Base-by-base conservation (phyloP, 2,888 invertebrate genomes). In the Corbicula japonica region DNA sequence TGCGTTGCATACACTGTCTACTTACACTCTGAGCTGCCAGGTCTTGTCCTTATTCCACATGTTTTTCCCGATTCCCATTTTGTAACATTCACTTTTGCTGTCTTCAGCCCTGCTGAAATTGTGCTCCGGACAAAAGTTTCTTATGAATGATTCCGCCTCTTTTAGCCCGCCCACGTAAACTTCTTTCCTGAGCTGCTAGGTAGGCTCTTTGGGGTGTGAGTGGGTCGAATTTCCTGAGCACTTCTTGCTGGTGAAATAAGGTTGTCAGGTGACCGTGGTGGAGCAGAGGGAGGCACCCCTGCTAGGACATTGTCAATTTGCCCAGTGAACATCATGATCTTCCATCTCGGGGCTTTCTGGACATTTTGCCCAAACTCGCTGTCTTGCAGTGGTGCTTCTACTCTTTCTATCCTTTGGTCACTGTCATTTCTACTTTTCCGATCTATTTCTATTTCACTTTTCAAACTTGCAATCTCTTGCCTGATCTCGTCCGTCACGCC, bases 291-390 rank as follows among this genome's bases (percentile, higher is more conserved):
- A 41, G 41, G 41, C 41, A 41, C 41, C 41, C 41, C 15, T 41
- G 41, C 41, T 41, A 41, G 41, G 41, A 41, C 41, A 41, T 41
- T 41, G 41, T 41, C 41, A 41, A 41, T 41, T 41, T 41, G 41
- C 41, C 41, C 41, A 41, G 41, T 41, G 41, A 41, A 41, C 41
- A 41, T 41, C 41, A 41, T 41, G 41, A 41, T 41, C 41, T 41
- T 41, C 41, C 41, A 10, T 10, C 41, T 41, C 41, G 15, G 41
- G 41, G 41, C 41, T 41, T 41, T 41, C 41, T 41, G 41, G 41
- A 41, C 41, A 10, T 41, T 41, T 41, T 41, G 10, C 41, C 41
- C 41, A 41, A 41, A 41, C 41, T 41, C 10, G 41, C 41, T 41
- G 41, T 41, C 41, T 41, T 41, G 41, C 41, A 41, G 41, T 41